A percentile compares a stretch with the other conserved stretches of the same genome.
phyloP scores from a whole-genome alignment of 2,113 vertebrate species.

The Aldabrachelys gigantea region DNA sequence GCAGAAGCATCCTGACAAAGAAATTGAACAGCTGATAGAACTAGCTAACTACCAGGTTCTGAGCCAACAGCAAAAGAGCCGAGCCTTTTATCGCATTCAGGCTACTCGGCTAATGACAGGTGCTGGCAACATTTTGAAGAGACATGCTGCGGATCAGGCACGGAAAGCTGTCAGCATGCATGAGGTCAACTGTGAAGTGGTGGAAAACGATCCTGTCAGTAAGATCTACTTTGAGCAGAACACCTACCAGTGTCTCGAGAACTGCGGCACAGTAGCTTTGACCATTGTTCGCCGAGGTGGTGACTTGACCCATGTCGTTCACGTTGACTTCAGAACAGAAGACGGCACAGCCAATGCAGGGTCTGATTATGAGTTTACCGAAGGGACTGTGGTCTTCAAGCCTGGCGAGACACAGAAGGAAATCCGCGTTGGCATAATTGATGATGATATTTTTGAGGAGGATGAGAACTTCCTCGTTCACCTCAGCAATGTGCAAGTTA shows the following conservation, averaged over 20 bases:
- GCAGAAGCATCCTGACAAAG: constrained; percentile 94
- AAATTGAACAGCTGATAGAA: constrained; percentile 92
- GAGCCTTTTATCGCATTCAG: constrained; percentile 95
- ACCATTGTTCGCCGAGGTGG: constrained; percentile 89
- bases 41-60: constrained; percentile 93
- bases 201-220: constrained; percentile 82
- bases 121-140: constrained; percentile 92
- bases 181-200: constrained; percentile 84
- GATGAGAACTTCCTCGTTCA: constrained; percentile 96
- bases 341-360: constrained; percentile 94
- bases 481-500: constrained; percentile 87
- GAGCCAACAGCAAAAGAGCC: constrained; percentile 93
- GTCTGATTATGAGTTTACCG: constrained; percentile 90
- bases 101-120: constrained; percentile 94
- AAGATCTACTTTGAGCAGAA: constrained; percentile 92
- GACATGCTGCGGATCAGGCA: constrained; percentile 92
- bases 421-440: constrained; percentile 91
- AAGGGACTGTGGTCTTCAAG: constrained; percentile 90
- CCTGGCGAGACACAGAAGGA: constrained; percentile 94
- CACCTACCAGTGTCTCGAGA: constrained; percentile 94
- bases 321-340: constrained; percentile 91
- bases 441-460: constrained; percentile 97
- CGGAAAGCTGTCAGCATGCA: constrained; percentile 89
- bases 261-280: constrained; percentile 91
- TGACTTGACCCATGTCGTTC: constrained; percentile 84